Conservation (phyloP, 2,888 invertebrate genomes). For the Rhodophaea formosa region DNA sequence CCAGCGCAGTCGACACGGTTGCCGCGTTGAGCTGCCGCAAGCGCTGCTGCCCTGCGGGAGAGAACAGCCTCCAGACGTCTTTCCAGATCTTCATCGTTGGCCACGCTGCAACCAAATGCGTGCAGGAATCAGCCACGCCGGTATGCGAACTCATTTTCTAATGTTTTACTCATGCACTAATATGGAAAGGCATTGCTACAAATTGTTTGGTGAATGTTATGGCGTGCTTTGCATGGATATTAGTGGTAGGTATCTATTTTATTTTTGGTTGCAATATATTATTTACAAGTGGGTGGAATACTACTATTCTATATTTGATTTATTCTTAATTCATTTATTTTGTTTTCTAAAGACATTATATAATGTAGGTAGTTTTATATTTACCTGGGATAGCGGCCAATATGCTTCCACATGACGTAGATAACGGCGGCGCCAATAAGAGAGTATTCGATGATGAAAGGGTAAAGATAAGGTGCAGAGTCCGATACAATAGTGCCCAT, state of each 20-base stretch:
- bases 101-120: slow-evolving; percentile 79
- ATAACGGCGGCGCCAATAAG: slow-evolving; percentile 96
- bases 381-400: slow-evolving; percentile 92
- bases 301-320: background rate
- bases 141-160: slow-evolving; percentile 22
- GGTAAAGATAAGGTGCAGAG: slow-evolving; percentile 96
- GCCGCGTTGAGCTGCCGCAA: slow-evolving; percentile 90
- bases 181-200: background rate
- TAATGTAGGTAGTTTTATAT: slow-evolving; percentile 25
- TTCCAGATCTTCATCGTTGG: slow-evolving; percentile 91
- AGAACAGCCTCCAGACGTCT: slow-evolving; percentile 93
- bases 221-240: background rate
- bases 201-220: background rate
- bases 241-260: background rate
- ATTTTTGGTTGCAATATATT: slow-evolving; percentile 1
- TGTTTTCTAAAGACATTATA: background rate
- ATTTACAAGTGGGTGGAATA: background rate
- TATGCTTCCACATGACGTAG: slow-evolving; percentile 98
- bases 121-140: slow-evolving; percentile 52
- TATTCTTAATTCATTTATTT: background rate
- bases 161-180: slow-evolving; percentile 13
- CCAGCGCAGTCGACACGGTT: slow-evolving; percentile 96
- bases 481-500: slow-evolving; percentile 96
- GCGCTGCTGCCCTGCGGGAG: slow-evolving; percentile 91
- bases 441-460: slow-evolving; percentile 97